phyloP scores from a whole-genome alignment of 2,113 vertebrate genomes.

The Saccopteryx leptura region DNA sequence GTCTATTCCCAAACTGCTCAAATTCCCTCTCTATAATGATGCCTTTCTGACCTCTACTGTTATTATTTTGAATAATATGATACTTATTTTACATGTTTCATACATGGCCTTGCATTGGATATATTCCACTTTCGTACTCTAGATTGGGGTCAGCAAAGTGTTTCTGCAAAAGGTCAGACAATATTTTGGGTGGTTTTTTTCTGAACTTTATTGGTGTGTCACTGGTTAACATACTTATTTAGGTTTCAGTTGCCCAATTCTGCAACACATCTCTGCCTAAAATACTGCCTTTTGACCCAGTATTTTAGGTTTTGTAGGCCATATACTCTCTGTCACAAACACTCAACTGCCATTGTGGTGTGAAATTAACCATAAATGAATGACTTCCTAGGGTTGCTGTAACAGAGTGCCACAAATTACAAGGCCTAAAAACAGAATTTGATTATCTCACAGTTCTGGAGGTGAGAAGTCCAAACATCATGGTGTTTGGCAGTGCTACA shows the following conservation, averaged over 20 bases:
- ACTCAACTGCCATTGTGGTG: not conserved
- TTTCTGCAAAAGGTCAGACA: not conserved
- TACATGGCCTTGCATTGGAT: not conserved
- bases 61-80: not conserved
- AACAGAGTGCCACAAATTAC: not conserved
- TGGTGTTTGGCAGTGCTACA: not conserved
- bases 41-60: not conserved
- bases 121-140: not conserved
- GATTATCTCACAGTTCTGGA: not conserved
- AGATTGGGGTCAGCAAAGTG: not conserved
- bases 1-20: not conserved
- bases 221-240: no score
- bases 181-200: not conserved
- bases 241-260: no score
- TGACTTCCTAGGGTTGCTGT: not conserved
- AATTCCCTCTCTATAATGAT: not conserved
- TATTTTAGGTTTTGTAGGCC: not conserved
- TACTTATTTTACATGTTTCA: not conserved
- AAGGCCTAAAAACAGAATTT: not conserved
- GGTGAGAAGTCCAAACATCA: not conserved
- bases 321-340: not conserved
- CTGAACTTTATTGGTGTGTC: no score
- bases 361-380: not conserved
- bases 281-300: no score
- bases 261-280: no score